Evolutionary conservation across 2,888 invertebrate species (phyloP), one percentile per base, ranked within the genome.

Genomic region (Acleris cristana): DNA sequence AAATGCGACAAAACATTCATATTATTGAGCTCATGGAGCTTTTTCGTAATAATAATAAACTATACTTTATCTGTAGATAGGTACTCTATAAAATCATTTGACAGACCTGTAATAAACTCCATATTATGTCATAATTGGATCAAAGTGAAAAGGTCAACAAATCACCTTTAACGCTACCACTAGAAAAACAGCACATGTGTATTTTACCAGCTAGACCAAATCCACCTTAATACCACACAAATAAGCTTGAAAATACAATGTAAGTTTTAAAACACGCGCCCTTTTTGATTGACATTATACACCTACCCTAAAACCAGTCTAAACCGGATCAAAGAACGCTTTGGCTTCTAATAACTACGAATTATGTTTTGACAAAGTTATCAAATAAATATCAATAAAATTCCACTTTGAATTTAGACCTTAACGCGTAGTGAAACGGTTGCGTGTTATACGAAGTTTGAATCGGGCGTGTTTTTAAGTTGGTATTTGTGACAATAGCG

Each of bases 251-350:
- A 40, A 40, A 4, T 14, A 40, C 40, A 40, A 40, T 40, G 40
- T 40, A 3, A 40, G 14, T 40, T 14, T 14, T 40, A 40, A 34
- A 34, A 34, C 34, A 3, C 14, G 8, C 34, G 34, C 14, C 34
- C 12, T 34, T 34, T 34, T 14, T 12, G 2, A 0, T 34, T 8
- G 12, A 40, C 4, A 40, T 12, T 0, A 0, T 40, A 54, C 54
- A 58, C 45, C 48, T 55, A 59, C 70, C 71, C 70, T 70, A 74
- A 76, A 76, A 79, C 76, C 75, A 69, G 72, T 75, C 63, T 70
- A 80, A 83, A 80, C 74, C 72, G 77, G 83, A 85, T 86, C 85
- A 85, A 86, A 86, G 84, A 75, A 75, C 80, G 84, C 83, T 81
- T 81, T 84, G 68, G 75, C 72, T 79, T 75, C 74, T 82, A 85